Evolutionary conservation across 1,140 invertebrate genomes (phyloP).

Genomic region (Teleopsis dalmanni): DNA sequence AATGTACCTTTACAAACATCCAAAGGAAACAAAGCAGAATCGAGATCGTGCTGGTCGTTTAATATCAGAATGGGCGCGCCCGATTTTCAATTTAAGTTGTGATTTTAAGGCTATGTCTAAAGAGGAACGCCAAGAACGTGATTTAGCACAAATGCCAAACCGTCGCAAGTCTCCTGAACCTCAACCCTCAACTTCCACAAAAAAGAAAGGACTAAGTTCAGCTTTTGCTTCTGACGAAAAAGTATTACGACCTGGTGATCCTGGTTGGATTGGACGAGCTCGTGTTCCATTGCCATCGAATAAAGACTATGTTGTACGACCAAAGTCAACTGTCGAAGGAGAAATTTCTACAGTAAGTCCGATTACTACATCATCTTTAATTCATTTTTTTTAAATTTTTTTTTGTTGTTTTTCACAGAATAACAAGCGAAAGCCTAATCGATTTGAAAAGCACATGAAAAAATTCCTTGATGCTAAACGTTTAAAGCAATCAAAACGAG

Average conservation of each 20-base stretch:
- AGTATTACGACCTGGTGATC: constrained; percentile 79
- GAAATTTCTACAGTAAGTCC: constrained; percentile 74
- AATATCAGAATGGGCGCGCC: constrained; percentile 94
- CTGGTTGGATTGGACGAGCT: constrained; percentile 90
- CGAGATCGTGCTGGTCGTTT: constrained; percentile 82
- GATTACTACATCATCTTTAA: constrained; percentile 17
- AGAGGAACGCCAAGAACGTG: constrained; percentile 83
- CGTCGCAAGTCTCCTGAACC: constrained; percentile 48
- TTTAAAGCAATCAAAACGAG: constrained; percentile 65
- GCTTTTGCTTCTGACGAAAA: constrained; percentile 35
- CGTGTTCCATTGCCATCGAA: constrained; percentile 90
- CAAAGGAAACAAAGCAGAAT: constrained; percentile 92
- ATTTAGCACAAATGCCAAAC: constrained; percentile 80
- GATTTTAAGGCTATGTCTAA: constrained; percentile 86
- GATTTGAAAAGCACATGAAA: constrained; percentile 88
- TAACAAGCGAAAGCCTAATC: constrained; percentile 72
- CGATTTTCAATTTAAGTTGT: constrained; percentile 92
- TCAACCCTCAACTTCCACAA: constrained; percentile 25
- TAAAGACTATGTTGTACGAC: constrained; percentile 93
- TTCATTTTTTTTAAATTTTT: constrained; percentile 11
- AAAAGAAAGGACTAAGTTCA: constrained; percentile 51
- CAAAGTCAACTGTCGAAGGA: constrained; percentile 81
- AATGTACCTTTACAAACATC: constrained; percentile 99
- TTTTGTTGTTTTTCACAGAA: constrained; percentile 47
- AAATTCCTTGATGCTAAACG: constrained; percentile 81